Evolutionary conservation across 2,113 vertebrate genomes (phyloP).

Genomic region (Oryctolagus cuniculus): DNA sequence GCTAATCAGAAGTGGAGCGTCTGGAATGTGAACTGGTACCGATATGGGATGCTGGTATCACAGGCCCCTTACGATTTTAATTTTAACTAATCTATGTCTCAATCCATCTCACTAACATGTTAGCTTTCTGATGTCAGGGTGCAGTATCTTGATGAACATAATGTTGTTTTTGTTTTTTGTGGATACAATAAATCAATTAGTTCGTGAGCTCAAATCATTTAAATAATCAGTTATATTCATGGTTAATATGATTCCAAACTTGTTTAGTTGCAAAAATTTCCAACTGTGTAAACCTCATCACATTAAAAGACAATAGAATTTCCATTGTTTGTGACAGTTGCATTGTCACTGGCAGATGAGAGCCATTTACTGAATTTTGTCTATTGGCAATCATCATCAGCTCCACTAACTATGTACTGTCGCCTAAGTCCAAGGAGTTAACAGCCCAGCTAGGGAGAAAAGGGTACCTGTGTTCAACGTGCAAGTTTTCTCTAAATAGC

Average conservation of each 20-base stretch:
- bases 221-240: background rate
- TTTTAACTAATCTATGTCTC: background rate
- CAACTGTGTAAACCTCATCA: background rate
- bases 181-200: background rate
- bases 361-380: background rate
- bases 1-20: no score
- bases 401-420: background rate
- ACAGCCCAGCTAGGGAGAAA: background rate
- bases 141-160: background rate
- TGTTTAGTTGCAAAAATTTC: background rate
- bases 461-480: background rate
- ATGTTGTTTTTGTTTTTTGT: background rate
- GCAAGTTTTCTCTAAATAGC: background rate
- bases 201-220: background rate
- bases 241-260: background rate
- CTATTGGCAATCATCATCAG: background rate
- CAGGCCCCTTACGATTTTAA: no score
- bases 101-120: fast-evolving
- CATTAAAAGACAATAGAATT: background rate
- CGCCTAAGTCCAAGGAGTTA: background rate
- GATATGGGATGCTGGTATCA: no score
- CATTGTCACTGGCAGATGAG: background rate
- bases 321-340: background rate
- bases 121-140: background rate
- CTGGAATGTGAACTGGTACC: no score